Base-by-base conservation (phyloP, 2,113 vertebrate genomes). In the Amphiprion ocellaris region DNA sequence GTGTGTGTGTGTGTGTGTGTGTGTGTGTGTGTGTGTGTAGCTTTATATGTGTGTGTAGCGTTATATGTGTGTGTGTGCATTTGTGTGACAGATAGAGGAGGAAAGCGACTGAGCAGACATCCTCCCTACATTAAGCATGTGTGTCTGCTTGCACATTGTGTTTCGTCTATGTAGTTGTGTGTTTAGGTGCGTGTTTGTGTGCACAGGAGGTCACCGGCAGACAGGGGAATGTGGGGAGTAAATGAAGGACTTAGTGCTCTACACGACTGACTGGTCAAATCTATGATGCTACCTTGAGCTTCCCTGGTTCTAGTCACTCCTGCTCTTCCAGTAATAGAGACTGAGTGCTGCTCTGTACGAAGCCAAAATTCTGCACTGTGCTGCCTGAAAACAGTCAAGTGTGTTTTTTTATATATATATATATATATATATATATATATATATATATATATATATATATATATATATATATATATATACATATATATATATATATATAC, bases 241-340 rank as follows among this genome's bases (percentile, higher is more conserved):
- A 94, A 92, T 93, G 92, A 92, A 91, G 89, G 91, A 93, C 91
- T 92, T 91, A 77, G 86, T 85, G 87, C 88, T 94, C 81, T 87
- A 78, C 84, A 90, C 77, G 82, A 82, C 76, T 90, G 86, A 93
- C 87, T 92, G 92, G 84, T 90, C 89, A 90, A 85, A 93, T 92
- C 86, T 90, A 84, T 84, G 89, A 89, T 83, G 82, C 84, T 92
- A 91, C 91, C 89, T 92, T 94, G 92, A 92, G 89, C 85, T 75
- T 86, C 58, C 66, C 69, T 65, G 71, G 77, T 73, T 74, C 26
- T 41, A 81, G 71, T 88, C 82, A 79, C 69, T 85, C 69, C 62
- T 76, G 68, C 83, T 84, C 52, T 67, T 81, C 67, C 67, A 82
- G 81, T 92, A 91, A 94, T 90, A 75, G 79, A 86, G 89, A 92